Percentiles rank a stretch among this genome's conserved stretches.
These are phyloP conservation scores for Nomada ruficornis DNA, from an alignment of 2,888 invertebrate species.

Conservation along the genomic window DNA sequence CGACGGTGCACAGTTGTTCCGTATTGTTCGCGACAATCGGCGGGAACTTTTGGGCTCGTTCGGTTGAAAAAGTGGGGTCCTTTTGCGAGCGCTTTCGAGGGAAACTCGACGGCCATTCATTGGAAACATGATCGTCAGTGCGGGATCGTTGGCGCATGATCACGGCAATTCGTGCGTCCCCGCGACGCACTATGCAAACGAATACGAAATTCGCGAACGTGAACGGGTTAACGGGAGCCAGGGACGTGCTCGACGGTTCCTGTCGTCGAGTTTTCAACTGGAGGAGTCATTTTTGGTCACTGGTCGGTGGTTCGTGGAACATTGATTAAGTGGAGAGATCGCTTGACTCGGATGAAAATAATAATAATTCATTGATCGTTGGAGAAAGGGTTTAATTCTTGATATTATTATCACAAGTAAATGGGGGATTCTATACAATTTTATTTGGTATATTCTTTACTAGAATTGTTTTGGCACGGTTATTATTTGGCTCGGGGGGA, in stretches of 20 bases:
- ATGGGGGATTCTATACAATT: no score
- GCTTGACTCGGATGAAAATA: background rate
- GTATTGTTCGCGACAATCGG: slow-evolving; percentile 37
- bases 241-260: slow-evolving; percentile 17
- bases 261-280: background rate
- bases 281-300: background rate
- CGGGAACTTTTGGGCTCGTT: slow-evolving; percentile 39
- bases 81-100: slow-evolving; percentile 18
- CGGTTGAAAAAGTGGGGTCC: background rate
- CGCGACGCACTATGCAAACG: slow-evolving; percentile 70
- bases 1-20: background rate
- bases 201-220: slow-evolving; percentile 71
- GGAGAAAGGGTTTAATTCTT: no score
- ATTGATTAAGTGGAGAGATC: background rate
- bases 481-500: no score
- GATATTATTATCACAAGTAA: no score
- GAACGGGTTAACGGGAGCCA: slow-evolving; percentile 37
- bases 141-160: slow-evolving; percentile 38
- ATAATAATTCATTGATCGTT: background rate
- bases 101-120: slow-evolving; percentile 20
- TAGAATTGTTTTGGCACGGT: no score
- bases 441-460: no score
- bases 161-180: slow-evolving; percentile 64
- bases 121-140: slow-evolving; percentile 33
- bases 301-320: background rate